These are phyloP conservation scores for Corythornis leucogaster DNA, from an alignment of 2,797 vertebrate species.

Conservation along the genomic window DNA sequence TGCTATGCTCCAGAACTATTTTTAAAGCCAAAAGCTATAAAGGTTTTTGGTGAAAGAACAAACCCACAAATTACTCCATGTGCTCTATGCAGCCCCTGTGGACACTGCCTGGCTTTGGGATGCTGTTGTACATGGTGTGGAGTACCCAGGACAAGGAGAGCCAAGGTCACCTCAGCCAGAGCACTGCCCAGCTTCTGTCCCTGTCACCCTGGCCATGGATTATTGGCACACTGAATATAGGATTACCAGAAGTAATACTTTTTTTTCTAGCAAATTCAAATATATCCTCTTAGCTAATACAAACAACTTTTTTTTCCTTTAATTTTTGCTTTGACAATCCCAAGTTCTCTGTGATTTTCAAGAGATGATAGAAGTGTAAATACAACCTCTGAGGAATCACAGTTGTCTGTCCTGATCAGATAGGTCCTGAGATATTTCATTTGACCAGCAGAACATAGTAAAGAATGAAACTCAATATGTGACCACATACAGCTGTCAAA, in stretches of 20 bases:
- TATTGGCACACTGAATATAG: not conserved
- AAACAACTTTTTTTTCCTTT: not conserved
- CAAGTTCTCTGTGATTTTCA: conserved; percentile 1
- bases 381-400: not conserved
- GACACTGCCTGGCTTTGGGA: conserved; percentile 71
- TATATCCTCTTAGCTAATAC: not conserved
- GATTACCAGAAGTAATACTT: not conserved
- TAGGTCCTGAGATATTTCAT: not conserved
- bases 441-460: not conserved
- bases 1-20: conserved; percentile 81
- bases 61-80: conserved; percentile 86
- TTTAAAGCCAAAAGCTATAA: conserved; percentile 88
- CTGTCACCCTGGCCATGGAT: not conserved
- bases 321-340: not conserved
- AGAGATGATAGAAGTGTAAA: not conserved
- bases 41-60: conserved; percentile 87
- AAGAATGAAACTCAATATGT: not conserved
- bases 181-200: not conserved
- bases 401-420: not conserved
- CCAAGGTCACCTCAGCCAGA: conserved; percentile 71
- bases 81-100: conserved; percentile 75
- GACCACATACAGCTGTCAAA: not conserved
- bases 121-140: conserved; percentile 65
- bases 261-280: not conserved
- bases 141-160: conserved; percentile 78